Percentiles rank a stretch among this genome's conserved stretches.
Evolutionary conservation across 2,888 invertebrate species (phyloP).

Genomic region (Cataglyphis livida): DNA sequence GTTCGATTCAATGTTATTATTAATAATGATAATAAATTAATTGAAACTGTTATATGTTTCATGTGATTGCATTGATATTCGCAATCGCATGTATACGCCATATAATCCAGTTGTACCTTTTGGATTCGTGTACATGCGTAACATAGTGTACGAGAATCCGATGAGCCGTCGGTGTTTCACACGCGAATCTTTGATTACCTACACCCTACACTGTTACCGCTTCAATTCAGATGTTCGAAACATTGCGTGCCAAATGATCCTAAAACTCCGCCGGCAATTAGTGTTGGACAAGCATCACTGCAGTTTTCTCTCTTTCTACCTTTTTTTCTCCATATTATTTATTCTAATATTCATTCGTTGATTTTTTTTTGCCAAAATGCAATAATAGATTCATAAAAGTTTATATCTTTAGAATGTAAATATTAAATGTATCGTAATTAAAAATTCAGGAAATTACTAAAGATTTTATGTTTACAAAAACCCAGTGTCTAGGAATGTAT

Average conservation of each 20-base stretch:
- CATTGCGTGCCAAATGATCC: conserved; percentile 26
- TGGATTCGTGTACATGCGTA: conserved; percentile 22
- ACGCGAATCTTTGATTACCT: conserved; percentile 51
- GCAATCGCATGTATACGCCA: conserved; percentile 63
- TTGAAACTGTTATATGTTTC: conserved; percentile 79
- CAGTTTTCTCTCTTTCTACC: background rate
- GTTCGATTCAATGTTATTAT: background rate
- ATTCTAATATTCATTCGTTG: background rate
- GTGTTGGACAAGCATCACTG: background rate
- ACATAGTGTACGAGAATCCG: background rate
- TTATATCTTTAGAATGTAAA: background rate
- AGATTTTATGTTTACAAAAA: background rate
- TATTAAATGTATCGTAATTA: background rate
- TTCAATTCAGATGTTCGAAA: conserved; percentile 45
- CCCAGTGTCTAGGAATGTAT: background rate
- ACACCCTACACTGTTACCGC: background rate
- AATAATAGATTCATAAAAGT: background rate
- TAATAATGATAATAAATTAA: conserved; percentile 62
- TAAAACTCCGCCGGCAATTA: conserved; percentile 8
- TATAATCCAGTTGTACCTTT: conserved; percentile 20
- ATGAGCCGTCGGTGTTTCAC: conserved; percentile 46
- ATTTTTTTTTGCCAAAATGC: background rate
- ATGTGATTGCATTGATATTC: conserved; percentile 75
- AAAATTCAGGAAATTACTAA: background rate
- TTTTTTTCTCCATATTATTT: background rate